These are phyloP conservation scores for Tenthredo scrophulariae DNA, from an alignment of 2,888 invertebrate genomes.

Conservation along the genomic window DNA sequence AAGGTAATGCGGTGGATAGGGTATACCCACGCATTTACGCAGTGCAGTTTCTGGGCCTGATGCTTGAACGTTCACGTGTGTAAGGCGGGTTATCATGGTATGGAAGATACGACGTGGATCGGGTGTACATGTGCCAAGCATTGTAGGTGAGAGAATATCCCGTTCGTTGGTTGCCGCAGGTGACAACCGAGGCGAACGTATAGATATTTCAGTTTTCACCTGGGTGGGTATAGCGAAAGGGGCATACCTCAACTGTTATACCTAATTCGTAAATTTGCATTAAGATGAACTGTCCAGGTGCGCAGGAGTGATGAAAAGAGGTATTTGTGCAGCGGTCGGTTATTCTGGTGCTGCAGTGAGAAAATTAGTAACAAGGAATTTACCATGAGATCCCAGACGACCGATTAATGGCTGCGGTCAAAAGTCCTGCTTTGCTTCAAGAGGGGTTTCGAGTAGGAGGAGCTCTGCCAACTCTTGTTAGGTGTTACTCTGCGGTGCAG, in stretches of 20 bases:
- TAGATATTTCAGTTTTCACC: constrained; percentile 31
- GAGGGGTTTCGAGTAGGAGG: constrained; percentile 38
- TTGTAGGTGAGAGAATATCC: constrained; percentile 16
- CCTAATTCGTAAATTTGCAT: background rate
- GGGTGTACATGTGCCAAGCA: background rate
- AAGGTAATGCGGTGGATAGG: background rate
- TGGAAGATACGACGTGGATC: constrained; percentile 15
- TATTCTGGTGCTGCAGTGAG: background rate
- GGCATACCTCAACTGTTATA: background rate
- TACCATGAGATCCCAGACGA: constrained; percentile 38
- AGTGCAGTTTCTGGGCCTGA: background rate
- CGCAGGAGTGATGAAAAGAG: background rate
- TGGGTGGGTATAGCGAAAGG: background rate
- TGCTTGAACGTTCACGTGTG: background rate
- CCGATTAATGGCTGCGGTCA: constrained; percentile 47
- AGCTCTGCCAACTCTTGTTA: constrained; percentile 42
- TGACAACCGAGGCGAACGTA: constrained; percentile 13
- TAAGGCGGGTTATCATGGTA: background rate
- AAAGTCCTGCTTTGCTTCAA: constrained; percentile 29
- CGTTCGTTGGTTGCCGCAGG: constrained; percentile 35
- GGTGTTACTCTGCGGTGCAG: constrained; percentile 4
- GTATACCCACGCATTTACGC: constrained; percentile 33
- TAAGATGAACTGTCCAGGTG: background rate
- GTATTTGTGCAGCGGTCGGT: background rate
- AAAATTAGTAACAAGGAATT: constrained; percentile 43